Evolutionary conservation across 2,797 vertebrate species (phyloP), one percentile per base, ranked within the genome.

Genomic region (Neosilurus hyrtlii): DNA sequence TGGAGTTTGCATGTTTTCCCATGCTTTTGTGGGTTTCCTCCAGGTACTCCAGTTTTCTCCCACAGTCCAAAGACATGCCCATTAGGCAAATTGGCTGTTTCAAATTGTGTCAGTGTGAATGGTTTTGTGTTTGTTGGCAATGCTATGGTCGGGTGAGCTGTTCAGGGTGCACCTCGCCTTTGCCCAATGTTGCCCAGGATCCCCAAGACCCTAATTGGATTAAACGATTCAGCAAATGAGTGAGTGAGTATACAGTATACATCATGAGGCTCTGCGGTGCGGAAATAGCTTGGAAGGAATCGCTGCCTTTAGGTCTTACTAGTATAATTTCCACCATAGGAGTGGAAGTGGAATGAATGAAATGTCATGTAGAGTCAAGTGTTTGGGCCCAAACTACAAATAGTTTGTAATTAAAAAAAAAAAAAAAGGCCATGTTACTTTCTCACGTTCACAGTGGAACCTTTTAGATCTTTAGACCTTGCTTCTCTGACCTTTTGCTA

Each of bases 401-500:
- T 43, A 76, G 11, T 37, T 37, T 73, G 20, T 8, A 16, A 26
- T 22, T 4, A 2, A 5, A 20, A 49, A 16, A 52, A 52, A 35
- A 82, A 87, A 16, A 52, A 52, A 35, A 81, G 87, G 82, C 37
- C 87, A 89, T 88, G 86, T 83, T 49, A 82, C 84, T 85, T 75
- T 37, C 73, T 24, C 22, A 16, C 78, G 81, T 61, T 86, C 87
- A 93, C 92, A 92, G 91, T 91, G 91, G 90, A 92, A 92, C 92
- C 90, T 91, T 92, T 84, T 93, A 86, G 77, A 80, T 86, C 72
- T 79, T 51, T 80, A 89, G 86, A 86, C 88, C 89, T 87, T 83
- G 90, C 88, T 90, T 89, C 89, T 66, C 72, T 51, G 91, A 89
- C 89, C 90, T 90, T 77, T 88, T 91, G 89, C 91, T 95, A 94